Base-by-base conservation (phyloP, 1,140 invertebrate genomes). In the Zaprionus gabonicus region DNA sequence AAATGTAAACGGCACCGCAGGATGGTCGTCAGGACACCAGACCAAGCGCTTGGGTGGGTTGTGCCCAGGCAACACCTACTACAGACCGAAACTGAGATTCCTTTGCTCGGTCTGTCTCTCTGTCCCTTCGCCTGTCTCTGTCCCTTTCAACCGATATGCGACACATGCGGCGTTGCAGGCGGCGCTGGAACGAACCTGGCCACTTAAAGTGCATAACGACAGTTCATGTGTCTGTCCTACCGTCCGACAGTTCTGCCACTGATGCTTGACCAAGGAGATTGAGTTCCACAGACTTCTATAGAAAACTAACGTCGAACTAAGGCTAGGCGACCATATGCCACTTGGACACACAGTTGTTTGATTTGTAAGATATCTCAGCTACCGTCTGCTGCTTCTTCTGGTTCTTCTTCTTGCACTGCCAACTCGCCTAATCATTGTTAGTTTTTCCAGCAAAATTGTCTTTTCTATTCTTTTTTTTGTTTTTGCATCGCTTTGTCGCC, bases 101-200 rank as follows among this genome's bases (percentile, higher is more conserved):
- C 68, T 44, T 68, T 49, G 58, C 68, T 49, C n/a, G n/a, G 7
- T 36, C 51, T 59, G 55, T 25, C 27, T 28, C 6, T 7, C 49
- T 27, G 63, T 38, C 57, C 73, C 38, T 63, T 71, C 76, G 57
- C 20, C 55, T 9, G 23, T 71, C 12, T 66, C n/a, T 34, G 36
- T 28, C 34, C 63, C 41, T 70, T 76, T 82, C 49, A 69, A 44
- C 10, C 12, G 65, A 46, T 38, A 65, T 49, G 34, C 57, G 82
- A 71, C 84, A 80, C 83, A 87, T 88, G 83, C 83, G 77, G 83
- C 83, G 83, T 87, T 87, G 83, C 83, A 87, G 84, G 71, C 80
- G 83, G 81, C 81, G 55, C 79, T 78, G 79, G 2, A 41, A 20
- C 41, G 38, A 28, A 59, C 20, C 56, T 13, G 41, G 62, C 55